Evolutionary conservation across 2,113 vertebrate species (phyloP), one percentile per base, ranked within the genome.

Genomic region (Podocnemis expansa): DNA sequence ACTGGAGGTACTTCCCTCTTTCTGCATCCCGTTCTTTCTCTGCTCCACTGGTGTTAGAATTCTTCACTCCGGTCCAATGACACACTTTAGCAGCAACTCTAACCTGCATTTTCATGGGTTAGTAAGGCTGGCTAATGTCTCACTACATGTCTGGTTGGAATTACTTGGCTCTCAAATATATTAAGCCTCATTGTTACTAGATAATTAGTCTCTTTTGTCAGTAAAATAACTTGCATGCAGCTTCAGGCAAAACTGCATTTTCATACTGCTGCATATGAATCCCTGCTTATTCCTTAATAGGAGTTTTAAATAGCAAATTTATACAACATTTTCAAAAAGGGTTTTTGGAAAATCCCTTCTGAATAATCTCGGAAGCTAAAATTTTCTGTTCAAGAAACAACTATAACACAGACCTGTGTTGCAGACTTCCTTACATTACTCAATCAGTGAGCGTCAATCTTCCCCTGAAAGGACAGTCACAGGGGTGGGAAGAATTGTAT

Each of bases 1-100:
- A 98, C 98, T 91, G 98, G 98, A 98, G 98, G 98, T 97, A 98
- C 91, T 95, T 95, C 96, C 47, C 93, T 92, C 45, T 91, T 87
- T 43, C 49, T 80, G 56, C 34, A 38, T 67, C 51, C 22, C 2
- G 0, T 89, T 91, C 67, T 80, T 2, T 70, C 81, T 80, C 34
- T 76, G 34, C 88, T 90, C 84, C 81, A 12, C 79, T 43, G 75
- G 63, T 90, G 49, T 49, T 87, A 73, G 24, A 93, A 88, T 80
- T 31, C 9, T 81, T 82, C 52, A 81, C 29, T 29, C 47, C 85
- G 51, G 19, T 82, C 81, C 73, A 90, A 11, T 56, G 31, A 38
- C 52, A 43, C 43, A 85, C 80, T 60, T 76, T 92, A 38, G 55
- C 49, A 8, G 0, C 88, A 78, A 89, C 52, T 92, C 89, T 89